Evolutionary conservation across 2,888 invertebrate genomes (phyloP).

Genomic region (Carcina quercana): DNA sequence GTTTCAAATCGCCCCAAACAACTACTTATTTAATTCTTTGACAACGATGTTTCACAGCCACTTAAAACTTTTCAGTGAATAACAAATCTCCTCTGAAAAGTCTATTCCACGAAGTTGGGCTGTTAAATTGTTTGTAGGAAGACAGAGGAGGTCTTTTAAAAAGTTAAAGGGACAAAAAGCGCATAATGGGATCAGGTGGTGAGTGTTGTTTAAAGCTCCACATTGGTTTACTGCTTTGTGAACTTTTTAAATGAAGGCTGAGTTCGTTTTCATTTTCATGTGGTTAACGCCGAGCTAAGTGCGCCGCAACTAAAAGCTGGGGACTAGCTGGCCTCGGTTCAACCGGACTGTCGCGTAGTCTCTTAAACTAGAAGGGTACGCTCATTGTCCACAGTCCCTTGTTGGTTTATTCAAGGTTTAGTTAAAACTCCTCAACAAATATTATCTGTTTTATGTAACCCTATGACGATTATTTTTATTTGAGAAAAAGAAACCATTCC

Average conservation of each 20-base stretch:
- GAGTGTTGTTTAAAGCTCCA: conserved; percentile 11
- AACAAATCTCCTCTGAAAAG: conserved; percentile 69
- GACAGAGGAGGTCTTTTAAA: conserved; percentile 53
- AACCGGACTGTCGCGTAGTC: no score
- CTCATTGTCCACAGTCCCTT: no score
- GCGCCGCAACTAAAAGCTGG: no score
- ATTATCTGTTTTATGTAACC: no score
- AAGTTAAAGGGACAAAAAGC: conserved; percentile 52
- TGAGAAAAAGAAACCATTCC: no score
- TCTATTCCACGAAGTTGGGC: conserved; percentile 61
- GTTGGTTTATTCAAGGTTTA: no score
- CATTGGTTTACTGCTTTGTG: conserved; percentile 7
- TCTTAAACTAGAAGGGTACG: no score
- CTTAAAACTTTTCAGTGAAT: conserved; percentile 72
- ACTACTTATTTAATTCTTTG: conserved; percentile 58
- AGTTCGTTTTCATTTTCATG: no score
- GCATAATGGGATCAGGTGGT: conserved; percentile 42
- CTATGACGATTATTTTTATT: no score
- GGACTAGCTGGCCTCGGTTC: no score
- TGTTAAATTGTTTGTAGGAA: conserved; percentile 65
- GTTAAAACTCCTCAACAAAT: no score
- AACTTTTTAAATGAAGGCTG: conserved; percentile 1
- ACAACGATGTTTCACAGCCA: conserved; percentile 69
- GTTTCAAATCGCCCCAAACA: conserved; percentile 28
- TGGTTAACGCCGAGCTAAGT: no score